A percentile compares a stretch with the other conserved stretches of the same genome.
Evolutionary conservation across 2,797 vertebrate species (phyloP).

Genomic region (Cyprinella venusta): DNA sequence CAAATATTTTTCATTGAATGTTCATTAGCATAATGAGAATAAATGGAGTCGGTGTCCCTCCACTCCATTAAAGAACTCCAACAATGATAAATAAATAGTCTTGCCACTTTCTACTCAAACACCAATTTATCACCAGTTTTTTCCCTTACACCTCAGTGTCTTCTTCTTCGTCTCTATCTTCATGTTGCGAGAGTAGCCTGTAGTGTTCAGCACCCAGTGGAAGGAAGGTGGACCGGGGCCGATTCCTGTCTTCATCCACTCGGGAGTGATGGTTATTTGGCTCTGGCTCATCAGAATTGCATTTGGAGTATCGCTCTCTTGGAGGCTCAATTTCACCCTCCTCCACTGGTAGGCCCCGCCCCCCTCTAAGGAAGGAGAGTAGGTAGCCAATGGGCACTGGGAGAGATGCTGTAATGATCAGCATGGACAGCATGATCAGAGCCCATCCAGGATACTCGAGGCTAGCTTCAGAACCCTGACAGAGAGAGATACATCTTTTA

Average conservation of each 20-base stretch:
- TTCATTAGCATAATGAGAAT: slow-evolving; percentile 48
- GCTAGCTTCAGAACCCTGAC: slow-evolving; percentile 77
- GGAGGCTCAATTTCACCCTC: slow-evolving; percentile 59
- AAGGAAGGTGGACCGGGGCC: slow-evolving; percentile 67
- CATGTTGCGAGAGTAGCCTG: slow-evolving; percentile 75
- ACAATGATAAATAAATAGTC: slow-evolving; percentile 16
- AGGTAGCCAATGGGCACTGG: slow-evolving; percentile 80
- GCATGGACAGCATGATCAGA: slow-evolving; percentile 70
- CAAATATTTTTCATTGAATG: slow-evolving; percentile 9
- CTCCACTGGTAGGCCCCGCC: slow-evolving; percentile 35
- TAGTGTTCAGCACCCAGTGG: slow-evolving; percentile 72
- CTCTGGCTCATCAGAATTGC: slow-evolving; percentile 72
- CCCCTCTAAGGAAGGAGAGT: slow-evolving; percentile 60
- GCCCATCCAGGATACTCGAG: slow-evolving; percentile 81
- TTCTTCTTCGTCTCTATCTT: slow-evolving; percentile 72
- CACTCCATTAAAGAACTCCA: neutral
- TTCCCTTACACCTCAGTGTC: slow-evolving; percentile 59
- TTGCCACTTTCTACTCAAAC: neutral
- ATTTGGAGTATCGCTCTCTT: slow-evolving; percentile 75
- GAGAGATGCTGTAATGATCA: slow-evolving; percentile 76
- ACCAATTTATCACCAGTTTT: neutral
- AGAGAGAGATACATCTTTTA: neutral
- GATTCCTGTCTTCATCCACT: slow-evolving; percentile 56
- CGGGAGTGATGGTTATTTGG: slow-evolving; percentile 49
- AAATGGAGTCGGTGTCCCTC: neutral